Evolutionary conservation across 2,113 vertebrate genomes (phyloP).

Genomic region (Penelope pileata): DNA sequence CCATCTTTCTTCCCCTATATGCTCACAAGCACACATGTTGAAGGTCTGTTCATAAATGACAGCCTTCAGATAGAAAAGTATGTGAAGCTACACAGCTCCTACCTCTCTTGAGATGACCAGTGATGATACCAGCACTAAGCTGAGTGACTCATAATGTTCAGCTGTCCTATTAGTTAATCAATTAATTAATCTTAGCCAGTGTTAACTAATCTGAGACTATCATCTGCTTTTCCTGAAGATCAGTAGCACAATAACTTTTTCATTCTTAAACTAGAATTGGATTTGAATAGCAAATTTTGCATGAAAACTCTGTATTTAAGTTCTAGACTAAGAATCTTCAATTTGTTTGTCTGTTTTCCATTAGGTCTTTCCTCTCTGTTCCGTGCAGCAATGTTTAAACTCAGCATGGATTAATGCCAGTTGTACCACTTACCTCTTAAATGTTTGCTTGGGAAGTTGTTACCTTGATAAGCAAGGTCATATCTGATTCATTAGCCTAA

Average conservation of each 20-base stretch:
- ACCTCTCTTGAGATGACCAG: not conserved
- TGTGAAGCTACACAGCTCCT: not conserved
- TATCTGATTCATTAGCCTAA: conserved; percentile 9
- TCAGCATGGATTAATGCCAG: not conserved
- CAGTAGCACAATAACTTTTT: not conserved
- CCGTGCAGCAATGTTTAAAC: not conserved
- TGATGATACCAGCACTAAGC: not conserved
- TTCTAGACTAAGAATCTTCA: not conserved
- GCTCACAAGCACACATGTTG: not conserved
- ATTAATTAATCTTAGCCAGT: not conserved
- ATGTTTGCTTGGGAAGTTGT: not conserved
- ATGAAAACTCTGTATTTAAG: not conserved
- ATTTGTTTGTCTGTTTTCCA: not conserved
- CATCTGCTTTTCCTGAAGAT: not conserved
- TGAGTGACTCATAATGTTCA: not conserved
- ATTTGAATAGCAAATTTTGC: not conserved
- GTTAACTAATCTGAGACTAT: not conserved
- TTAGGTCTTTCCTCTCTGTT: not conserved
- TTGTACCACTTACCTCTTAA: not conserved
- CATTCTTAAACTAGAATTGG: not conserved
- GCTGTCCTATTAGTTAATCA: not conserved
- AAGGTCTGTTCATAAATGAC: not conserved
- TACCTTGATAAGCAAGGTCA: not conserved
- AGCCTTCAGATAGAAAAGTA: not conserved
- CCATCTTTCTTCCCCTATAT: fast-evolving